These are phyloP conservation scores for Hiodon tergisus DNA, from an alignment of 2,113 vertebrate species.

Conservation along the genomic window DNA sequence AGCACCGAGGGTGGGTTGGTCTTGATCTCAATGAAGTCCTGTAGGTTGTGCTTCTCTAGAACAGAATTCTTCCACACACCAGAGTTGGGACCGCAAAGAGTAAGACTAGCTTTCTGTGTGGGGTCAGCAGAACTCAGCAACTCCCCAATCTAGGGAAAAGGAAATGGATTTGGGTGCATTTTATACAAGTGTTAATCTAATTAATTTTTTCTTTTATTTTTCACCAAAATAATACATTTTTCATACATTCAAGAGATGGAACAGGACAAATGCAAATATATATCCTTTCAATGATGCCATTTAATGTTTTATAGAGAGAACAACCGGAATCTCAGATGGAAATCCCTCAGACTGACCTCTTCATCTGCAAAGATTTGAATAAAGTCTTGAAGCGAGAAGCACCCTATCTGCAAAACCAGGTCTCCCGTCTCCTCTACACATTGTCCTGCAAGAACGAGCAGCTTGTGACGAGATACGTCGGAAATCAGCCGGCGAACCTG, in stretches of 20 bases:
- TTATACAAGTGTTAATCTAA: neutral
- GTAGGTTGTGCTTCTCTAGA: conserved; percentile 59
- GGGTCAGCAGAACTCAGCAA: conserved; percentile 57
- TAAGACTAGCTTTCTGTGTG: conserved; percentile 60
- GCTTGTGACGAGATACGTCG: conserved; percentile 72
- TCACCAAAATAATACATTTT: too few species aligned
- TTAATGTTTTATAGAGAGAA: neutral
- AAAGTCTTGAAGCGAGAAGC: conserved; percentile 74
- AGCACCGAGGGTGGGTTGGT: conserved; percentile 67
- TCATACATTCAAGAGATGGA: neutral
- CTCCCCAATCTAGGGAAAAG: conserved; percentile 63
- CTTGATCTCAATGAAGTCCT: conserved; percentile 66
- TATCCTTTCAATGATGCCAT: too few species aligned
- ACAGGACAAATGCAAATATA: neutral
- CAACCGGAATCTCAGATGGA: neutral
- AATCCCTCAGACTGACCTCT: conserved; percentile 61
- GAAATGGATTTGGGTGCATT: neutral
- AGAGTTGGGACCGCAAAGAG: conserved; percentile 71
- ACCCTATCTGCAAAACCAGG: conserved; percentile 77
- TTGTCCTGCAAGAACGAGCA: conserved; percentile 81
- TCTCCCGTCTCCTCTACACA: conserved; percentile 78
- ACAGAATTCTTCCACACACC: conserved; percentile 71
- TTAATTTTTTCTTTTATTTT: too few species aligned
- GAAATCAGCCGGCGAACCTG: conserved; percentile 81
- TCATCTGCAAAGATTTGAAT: conserved; percentile 77